These are phyloP conservation scores for Caranx ignobilis DNA, from an alignment of 2,113 vertebrate species.

Conservation along the genomic window DNA sequence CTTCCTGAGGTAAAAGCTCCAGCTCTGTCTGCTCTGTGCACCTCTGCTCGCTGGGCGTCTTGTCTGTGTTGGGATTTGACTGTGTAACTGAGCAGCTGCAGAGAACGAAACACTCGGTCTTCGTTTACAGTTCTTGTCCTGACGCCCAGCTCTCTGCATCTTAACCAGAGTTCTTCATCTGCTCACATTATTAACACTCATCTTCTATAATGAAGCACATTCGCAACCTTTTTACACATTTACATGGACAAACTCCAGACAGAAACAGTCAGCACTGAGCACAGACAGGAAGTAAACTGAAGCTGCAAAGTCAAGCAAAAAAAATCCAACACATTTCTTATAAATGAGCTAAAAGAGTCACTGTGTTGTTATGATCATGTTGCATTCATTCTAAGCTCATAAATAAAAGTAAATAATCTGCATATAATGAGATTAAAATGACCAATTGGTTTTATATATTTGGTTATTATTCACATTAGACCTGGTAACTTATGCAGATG, in stretches of 20 bases:
- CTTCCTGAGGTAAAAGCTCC: constrained; percentile 66
- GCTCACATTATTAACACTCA: neutral
- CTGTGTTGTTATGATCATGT: no score
- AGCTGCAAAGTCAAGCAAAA: no score
- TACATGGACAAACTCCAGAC: neutral
- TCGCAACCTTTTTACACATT: neutral
- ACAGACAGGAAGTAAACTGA: neutral
- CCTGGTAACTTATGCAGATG: no score
- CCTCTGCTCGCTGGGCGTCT: neutral
- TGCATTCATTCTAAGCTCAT: neutral
- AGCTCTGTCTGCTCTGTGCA: neutral
- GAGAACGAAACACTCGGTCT: neutral
- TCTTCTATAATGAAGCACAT: neutral
- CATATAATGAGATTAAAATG: no score
- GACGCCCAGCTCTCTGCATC: neutral
- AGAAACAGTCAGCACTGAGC: no score
- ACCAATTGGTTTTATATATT: no score
- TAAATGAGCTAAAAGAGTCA: no score
- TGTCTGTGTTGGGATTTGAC: neutral
- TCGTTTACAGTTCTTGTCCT: neutral
- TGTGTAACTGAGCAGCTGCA: constrained; percentile 25
- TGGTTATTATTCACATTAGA: no score
- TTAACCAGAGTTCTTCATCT: neutral
- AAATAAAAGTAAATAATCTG: neutral
- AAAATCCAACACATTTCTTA: no score